These are phyloP conservation scores for Chelonoidis abingdonii DNA, from an alignment of 2,113 vertebrate species.

Conservation along the genomic window DNA sequence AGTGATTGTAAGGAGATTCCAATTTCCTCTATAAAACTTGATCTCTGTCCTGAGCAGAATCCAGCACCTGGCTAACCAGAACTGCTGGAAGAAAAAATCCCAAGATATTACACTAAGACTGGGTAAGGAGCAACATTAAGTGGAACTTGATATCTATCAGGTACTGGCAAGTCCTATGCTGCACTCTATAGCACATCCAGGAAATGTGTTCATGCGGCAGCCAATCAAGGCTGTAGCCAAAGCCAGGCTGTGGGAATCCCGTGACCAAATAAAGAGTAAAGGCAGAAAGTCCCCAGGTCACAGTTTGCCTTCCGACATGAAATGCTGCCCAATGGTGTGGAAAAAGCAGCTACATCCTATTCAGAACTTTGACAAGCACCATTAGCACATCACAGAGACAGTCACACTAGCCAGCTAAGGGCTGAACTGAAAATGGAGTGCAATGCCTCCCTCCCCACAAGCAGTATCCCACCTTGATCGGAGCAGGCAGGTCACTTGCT, in stretches of 20 bases:
- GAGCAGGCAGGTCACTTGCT: no score
- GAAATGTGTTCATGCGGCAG: neutral
- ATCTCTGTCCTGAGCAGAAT: neutral
- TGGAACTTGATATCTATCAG: neutral
- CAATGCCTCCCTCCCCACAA: no score
- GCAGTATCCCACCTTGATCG: no score
- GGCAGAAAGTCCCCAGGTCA: neutral
- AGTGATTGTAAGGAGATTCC: fast-evolving
- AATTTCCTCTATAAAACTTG: fast-evolving
- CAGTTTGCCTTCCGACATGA: neutral
- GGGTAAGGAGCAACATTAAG: fast-evolving
- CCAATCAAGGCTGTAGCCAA: neutral
- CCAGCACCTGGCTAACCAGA: neutral
- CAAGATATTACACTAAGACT: fast-evolving
- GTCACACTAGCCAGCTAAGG: neutral
- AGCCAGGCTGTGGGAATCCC: neutral
- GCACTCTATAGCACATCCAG: neutral
- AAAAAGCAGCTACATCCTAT: neutral
- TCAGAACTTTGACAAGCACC: fast-evolving
- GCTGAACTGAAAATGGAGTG: neutral
- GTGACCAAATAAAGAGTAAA: neutral
- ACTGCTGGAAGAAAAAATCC: fast-evolving
- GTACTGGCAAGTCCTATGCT: neutral
- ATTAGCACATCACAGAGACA: fast-evolving
- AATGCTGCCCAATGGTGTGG: neutral